Conservation (phyloP, 2,113 vertebrate genomes). For the Pomatorhinus ruficollis region DNA sequence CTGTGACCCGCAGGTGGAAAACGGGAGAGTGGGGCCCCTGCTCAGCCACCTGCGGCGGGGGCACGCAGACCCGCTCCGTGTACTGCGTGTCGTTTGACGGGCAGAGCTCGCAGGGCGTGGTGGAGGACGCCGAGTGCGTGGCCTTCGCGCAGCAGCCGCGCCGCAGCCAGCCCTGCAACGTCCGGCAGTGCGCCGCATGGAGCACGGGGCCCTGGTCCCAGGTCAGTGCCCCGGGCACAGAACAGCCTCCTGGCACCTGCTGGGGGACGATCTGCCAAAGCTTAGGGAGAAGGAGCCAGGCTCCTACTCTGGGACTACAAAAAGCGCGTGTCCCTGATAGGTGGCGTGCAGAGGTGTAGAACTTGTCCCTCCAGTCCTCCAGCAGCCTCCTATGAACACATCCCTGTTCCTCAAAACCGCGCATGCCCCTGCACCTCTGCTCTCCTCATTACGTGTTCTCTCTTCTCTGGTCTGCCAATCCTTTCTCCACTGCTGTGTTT, state of each 20-base stretch:
- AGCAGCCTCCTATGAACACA: background rate
- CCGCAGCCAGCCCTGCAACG: constrained; percentile 84
- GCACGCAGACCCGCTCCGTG: constrained; percentile 85
- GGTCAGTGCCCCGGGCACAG: constrained; percentile 67
- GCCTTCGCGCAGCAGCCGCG: constrained; percentile 79
- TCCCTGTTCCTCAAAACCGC: background rate
- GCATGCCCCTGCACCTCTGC: background rate
- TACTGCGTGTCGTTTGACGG: constrained; percentile 82
- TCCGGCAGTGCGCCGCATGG: constrained; percentile 82
- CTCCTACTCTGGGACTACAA: background rate
- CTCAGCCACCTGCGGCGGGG: constrained; percentile 86
- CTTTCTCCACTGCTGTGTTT: background rate
- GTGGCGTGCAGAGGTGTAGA: background rate
- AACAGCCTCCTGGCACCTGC: background rate
- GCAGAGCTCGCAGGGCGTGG: constrained; percentile 70
- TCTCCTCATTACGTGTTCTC: background rate
- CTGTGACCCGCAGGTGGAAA: constrained; percentile 83
- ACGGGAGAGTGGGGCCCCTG: constrained; percentile 86
- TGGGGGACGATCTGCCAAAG: background rate
- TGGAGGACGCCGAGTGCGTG: constrained; percentile 78
- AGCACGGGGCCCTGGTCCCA: constrained; percentile 78
- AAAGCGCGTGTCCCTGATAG: background rate
- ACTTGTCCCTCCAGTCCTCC: background rate
- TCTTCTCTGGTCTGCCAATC: background rate
- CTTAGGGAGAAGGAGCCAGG: background rate